phyloP scores from a whole-genome alignment of 2,888 invertebrate genomes.

The Cephus pygmeus region DNA sequence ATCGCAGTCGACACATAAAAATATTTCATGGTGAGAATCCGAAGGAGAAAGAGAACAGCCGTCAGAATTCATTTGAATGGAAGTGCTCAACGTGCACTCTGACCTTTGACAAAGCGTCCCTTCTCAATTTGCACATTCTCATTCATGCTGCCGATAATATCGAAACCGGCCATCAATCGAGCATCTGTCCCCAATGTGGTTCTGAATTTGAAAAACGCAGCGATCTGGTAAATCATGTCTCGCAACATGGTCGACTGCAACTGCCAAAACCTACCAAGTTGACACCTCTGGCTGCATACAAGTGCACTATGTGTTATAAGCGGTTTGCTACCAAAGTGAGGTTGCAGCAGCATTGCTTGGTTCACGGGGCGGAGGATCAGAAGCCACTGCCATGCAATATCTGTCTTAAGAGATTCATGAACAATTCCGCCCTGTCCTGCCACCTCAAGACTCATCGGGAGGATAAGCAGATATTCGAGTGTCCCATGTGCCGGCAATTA shows the following conservation, averaged over 20 bases:
- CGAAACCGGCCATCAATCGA: slow-evolving; percentile 39
- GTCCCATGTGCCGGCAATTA: slow-evolving; percentile 77
- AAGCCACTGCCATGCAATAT: slow-evolving; percentile 77
- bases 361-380: slow-evolving; percentile 76
- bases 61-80: slow-evolving; percentile 57
- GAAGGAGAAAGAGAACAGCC: slow-evolving; percentile 56
- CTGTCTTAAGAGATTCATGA: slow-evolving; percentile 77
- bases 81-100: slow-evolving; percentile 61
- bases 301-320: slow-evolving; percentile 76
- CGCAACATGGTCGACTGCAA: slow-evolving; percentile 61
- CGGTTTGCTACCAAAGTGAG: slow-evolving; percentile 73
- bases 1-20: slow-evolving; percentile 52
- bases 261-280: slow-evolving; percentile 62
- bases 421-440: slow-evolving; percentile 78
- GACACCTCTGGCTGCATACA: slow-evolving; percentile 60
- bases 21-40: slow-evolving; percentile 45
- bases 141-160: slow-evolving; percentile 65
- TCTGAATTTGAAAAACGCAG: slow-evolving; percentile 51
- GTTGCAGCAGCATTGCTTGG: slow-evolving; percentile 73
- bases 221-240: slow-evolving; percentile 67
- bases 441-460: slow-evolving; percentile 77
- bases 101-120: slow-evolving; percentile 63
- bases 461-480: slow-evolving; percentile 75
- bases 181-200: slow-evolving; percentile 55
- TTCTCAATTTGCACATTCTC: slow-evolving; percentile 69